These are phyloP conservation scores for Eudasyphora cyanicolor DNA, from an alignment of 2,888 invertebrate species.

Conservation along the genomic window DNA sequence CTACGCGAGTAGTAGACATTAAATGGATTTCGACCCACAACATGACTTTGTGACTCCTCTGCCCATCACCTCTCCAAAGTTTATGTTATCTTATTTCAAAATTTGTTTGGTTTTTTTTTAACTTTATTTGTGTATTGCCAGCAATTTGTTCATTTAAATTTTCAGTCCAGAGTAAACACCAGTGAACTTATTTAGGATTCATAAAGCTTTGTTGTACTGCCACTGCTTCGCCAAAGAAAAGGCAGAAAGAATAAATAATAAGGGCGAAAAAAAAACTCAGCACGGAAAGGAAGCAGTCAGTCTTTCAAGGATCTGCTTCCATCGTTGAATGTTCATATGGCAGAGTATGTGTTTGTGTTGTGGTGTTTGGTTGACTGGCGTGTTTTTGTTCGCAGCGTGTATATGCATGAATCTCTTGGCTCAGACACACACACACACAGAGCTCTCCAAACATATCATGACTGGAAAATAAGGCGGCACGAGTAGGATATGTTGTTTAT, in stretches of 20 bases:
- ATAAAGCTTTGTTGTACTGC: neutral
- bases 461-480: constrained; percentile 3
- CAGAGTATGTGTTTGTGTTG: too few relatives aligned
- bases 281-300: neutral
- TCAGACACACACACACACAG: neutral
- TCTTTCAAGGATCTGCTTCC: neutral
- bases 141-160: constrained; percentile 1
- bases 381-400: too few relatives aligned
- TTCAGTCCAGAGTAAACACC: neutral
- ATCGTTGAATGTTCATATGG: too few relatives aligned
- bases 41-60: too few relatives aligned
- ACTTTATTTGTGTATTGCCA: neutral
- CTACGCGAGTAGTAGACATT: too few relatives aligned
- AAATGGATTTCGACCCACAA: too few relatives aligned
- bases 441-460: neutral
- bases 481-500: constrained; percentile 3
- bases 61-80: neutral
- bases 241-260: neutral
- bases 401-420: neutral
- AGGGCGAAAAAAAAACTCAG: too few relatives aligned
- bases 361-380: too few relatives aligned
- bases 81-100: neutral
- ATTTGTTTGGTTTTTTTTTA: neutral
- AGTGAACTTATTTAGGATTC: neutral
- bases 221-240: neutral